Evolutionary conservation across 1,140 invertebrate genomes (phyloP), one percentile per base, ranked within the genome.

Genomic region (Prorops nasuta): DNA sequence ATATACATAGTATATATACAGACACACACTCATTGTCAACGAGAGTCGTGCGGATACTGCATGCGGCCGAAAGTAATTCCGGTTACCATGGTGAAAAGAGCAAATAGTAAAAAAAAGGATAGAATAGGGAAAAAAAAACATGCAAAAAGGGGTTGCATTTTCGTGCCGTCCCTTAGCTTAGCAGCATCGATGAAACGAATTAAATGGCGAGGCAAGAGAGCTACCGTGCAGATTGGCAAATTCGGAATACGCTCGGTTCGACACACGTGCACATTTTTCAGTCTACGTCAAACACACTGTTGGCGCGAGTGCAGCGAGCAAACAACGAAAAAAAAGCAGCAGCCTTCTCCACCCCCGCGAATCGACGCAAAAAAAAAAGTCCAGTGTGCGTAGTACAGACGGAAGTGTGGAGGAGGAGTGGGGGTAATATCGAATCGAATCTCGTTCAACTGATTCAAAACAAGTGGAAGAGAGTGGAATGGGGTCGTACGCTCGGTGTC

Each of bases 211-310:
- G 34, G 24, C 24, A 4, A 4, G 4, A 6, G n/a, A 38, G 49
- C 44, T 21, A 36, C 36, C 14, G 28, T 44, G 44, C 40, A 57
- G 54, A 58, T 62, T 62, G 59, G 49, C 61, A 63, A 63, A 63
- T 56, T 58, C 10, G 49, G 46, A 35, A 42, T n/a, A 35, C 48
- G 50, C 19, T 55, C 19, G 22, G n/a, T n/a, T n/a, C 28, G 32
- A 44, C 50, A 46, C 49, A 41, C 16, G 46, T 24, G 54, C 46
- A 56, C 57, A 60, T 66, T 64, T 62, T 65, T 66, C 58, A 64
- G 44, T 50, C 51, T 42, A 53, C 56, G 54, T 59, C 56, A 64
- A 66, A 62, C 60, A 62, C 54, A 52, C 54, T 47, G 51, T 60
- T 47, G 45, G 49, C 43, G 40, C 60, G 19, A 34, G 15, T 18